A percentile compares a stretch with the other conserved stretches of the same genome.
Conservation (phyloP, 2,888 invertebrate species). For the Archips xylosteana region DNA sequence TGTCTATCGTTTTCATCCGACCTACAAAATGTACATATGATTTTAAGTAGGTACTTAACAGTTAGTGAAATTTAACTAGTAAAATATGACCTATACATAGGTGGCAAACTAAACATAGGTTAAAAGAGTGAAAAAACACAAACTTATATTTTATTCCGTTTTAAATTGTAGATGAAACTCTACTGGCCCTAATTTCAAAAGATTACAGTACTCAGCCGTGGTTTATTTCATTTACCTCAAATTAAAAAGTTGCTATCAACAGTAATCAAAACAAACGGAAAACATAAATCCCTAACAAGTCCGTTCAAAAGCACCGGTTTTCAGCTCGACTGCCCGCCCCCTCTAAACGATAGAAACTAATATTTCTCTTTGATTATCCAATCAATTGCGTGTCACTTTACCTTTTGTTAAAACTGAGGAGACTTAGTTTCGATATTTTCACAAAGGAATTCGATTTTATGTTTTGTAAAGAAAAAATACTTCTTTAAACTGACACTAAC, state of each 20-base stretch:
- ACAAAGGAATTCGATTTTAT: background rate
- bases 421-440: slow-evolving; percentile 29
- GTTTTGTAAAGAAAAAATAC: background rate
- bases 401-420: slow-evolving; percentile 25
- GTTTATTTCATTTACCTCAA: background rate
- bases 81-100: too few relatives aligned
- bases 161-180: too few relatives aligned
- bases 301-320: slow-evolving; percentile 16
- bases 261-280: background rate
- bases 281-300: slow-evolving; percentile 2
- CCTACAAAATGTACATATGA: too few relatives aligned
- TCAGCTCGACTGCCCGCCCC: slow-evolving; percentile 27
- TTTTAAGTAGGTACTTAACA: too few relatives aligned
- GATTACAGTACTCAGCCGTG: background rate
- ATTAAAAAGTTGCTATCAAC: background rate
- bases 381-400: slow-evolving; percentile 34
- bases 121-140: too few relatives aligned
- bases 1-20: too few relatives aligned
- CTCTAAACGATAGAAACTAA: slow-evolving; percentile 28
- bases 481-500: background rate
- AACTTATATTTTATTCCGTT: too few relatives aligned
- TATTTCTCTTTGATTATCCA: slow-evolving; percentile 38
- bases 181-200: too few relatives aligned
- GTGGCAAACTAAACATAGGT: too few relatives aligned
- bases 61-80: too few relatives aligned